Percentiles rank a stretch among this genome's conserved stretches.
These are phyloP conservation scores for Anneissia japonica DNA, from an alignment of 35 echinoderm and acorn worm genomes.

Conservation along the genomic window DNA sequence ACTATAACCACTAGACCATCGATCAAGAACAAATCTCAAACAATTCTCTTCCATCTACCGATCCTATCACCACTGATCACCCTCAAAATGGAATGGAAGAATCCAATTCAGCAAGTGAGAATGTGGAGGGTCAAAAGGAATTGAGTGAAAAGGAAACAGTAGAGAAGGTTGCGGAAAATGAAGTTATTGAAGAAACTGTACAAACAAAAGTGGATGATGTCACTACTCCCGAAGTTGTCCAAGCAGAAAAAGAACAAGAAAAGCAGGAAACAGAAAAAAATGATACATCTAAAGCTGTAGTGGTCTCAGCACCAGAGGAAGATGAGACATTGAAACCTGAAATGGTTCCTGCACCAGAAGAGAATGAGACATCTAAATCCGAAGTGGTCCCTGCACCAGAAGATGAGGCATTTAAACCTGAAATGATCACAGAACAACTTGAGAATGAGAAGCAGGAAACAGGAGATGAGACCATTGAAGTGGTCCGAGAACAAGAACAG, in stretches of 20 bases:
- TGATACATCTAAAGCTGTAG: not conserved
- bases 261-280: too few species aligned
- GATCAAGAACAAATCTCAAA: not conserved
- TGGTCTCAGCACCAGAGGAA: too few species aligned
- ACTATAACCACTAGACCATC: not conserved
- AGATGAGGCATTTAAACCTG: not conserved
- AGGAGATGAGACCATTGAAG: not conserved
- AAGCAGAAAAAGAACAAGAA: not conserved
- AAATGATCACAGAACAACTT: not conserved
- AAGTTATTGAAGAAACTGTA: too few species aligned
- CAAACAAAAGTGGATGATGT: too few species aligned
- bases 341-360: not conserved
- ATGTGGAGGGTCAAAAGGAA: not conserved
- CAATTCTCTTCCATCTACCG: not conserved
- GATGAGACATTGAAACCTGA: not conserved
- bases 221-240: not conserved
- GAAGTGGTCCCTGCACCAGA: not conserved
- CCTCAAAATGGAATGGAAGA: too few species aligned
- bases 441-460: not conserved
- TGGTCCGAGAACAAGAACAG: not conserved
- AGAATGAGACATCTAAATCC: not conserved
- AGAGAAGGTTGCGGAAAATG: not conserved
- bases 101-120: not conserved
- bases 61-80: not conserved
- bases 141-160: not conserved